Percentiles rank a stretch among this genome's conserved stretches.
Conservation (phyloP, 2,113 vertebrate species). For the Cavia aperea region DNA sequence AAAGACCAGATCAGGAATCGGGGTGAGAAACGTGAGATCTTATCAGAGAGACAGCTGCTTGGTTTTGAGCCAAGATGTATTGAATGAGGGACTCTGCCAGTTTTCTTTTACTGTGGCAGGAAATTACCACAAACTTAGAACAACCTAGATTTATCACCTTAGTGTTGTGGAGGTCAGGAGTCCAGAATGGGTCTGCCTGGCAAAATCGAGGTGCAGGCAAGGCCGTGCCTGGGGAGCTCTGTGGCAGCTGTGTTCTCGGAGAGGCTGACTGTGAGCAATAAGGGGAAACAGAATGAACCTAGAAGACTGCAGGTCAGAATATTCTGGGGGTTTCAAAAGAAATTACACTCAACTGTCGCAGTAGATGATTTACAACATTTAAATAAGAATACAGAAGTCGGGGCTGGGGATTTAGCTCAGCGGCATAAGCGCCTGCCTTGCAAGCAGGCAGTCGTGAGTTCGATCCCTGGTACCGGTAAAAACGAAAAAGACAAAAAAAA, state of each 20-base stretch:
- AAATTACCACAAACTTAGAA: background rate
- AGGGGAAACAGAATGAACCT: background rate
- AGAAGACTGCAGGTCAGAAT: background rate
- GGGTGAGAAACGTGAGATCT: background rate
- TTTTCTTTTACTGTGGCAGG: conserved; percentile 14
- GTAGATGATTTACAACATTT: background rate
- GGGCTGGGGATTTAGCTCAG: too few species aligned
- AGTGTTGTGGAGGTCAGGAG: background rate
- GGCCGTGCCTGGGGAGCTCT: background rate
- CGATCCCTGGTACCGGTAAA: too few species aligned
- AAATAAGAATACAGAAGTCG: background rate
- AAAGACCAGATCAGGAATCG: background rate
- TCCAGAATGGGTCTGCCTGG: background rate
- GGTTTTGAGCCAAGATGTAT: conserved; percentile 21
- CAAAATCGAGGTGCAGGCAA: background rate
- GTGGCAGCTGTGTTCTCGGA: background rate
- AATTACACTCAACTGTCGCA: conserved; percentile 9
- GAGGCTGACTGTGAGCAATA: conserved; percentile 1
- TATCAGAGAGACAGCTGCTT: background rate
- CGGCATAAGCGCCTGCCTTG: too few species aligned
- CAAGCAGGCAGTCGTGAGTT: too few species aligned
- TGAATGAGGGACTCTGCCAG: background rate
- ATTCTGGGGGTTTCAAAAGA: background rate
- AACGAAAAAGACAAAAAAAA: too few species aligned
- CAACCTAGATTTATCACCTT: background rate